These are phyloP conservation scores for Pterostichus madidus DNA, from an alignment of 2,888 invertebrate species.

Conservation along the genomic window DNA sequence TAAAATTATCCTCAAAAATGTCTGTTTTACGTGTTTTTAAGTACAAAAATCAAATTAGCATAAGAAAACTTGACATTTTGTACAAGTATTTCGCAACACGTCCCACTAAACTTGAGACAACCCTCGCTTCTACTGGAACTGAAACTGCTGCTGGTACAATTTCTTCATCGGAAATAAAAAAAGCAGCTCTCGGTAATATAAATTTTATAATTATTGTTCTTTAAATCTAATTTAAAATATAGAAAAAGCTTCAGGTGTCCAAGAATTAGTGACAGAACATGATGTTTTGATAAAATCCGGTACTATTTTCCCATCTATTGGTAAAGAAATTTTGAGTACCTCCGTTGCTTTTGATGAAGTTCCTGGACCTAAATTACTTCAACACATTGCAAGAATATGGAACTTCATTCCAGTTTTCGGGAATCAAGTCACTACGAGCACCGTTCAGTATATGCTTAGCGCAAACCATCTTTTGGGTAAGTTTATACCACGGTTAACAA, in stretches of 20 bases:
- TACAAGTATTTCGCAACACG: slow-evolving; percentile 9
- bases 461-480: slow-evolving; percentile 77
- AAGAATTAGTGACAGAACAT: slow-evolving; percentile 6
- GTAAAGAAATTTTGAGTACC: not conserved
- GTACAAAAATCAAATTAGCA: slow-evolving; percentile 5
- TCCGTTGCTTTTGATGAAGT: slow-evolving; percentile 80
- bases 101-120: not conserved
- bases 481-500: not conserved
- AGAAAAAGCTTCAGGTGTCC: not conserved
- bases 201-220: not conserved
- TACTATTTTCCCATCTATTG: slow-evolving; percentile 5
- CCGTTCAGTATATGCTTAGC: slow-evolving; percentile 79
- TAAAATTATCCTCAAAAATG: slow-evolving; percentile 28
- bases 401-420: slow-evolving; percentile 82
- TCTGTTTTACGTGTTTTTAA: slow-evolving; percentile 40
- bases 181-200: slow-evolving; percentile 4
- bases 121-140: not conserved
- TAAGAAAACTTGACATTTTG: slow-evolving; percentile 11
- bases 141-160: not conserved
- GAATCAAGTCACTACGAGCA: slow-evolving; percentile 81
- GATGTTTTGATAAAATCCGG: slow-evolving; percentile 16
- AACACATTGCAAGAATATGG: slow-evolving; percentile 81
- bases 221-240: not conserved
- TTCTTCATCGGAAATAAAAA: slow-evolving; percentile 16
- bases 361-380: slow-evolving; percentile 82